Percentiles rank a stretch among this genome's conserved stretches.
Evolutionary conservation across 2,888 invertebrate genomes (phyloP).

Genomic region (Spodoptera littoralis): DNA sequence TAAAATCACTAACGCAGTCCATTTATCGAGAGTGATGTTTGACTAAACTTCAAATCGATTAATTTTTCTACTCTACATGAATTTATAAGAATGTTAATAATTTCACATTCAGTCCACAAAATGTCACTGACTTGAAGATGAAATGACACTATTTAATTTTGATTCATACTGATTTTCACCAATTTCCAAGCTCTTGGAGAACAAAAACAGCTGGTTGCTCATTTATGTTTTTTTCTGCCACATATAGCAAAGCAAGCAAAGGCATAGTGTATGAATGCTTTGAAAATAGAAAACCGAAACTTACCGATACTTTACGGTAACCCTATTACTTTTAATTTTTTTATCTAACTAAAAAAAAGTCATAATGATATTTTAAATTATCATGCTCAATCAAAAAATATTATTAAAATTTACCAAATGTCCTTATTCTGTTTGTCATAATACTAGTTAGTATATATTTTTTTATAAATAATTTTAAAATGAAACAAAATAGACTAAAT

Average conservation of each 20-base stretch:
- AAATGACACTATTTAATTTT: constrained; percentile 85
- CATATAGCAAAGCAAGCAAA: constrained; percentile 42
- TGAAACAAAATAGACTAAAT: too few relatives aligned
- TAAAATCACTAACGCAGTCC: constrained; percentile 76
- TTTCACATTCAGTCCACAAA: constrained; percentile 74
- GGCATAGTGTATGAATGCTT: constrained; percentile 32
- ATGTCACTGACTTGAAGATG: constrained; percentile 72
- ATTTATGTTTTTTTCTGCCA: constrained; percentile 72
- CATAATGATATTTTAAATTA: too few relatives aligned
- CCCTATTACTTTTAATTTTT: constrained; percentile 12
- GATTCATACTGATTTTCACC: constrained; percentile 80
- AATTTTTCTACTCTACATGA: constrained; percentile 63
- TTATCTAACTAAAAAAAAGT: too few relatives aligned
- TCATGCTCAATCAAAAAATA: too few relatives aligned
- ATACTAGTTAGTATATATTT: too few relatives aligned
- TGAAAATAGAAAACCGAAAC: constrained; percentile 38
- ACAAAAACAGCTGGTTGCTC: constrained; percentile 86
- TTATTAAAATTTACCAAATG: too few relatives aligned
- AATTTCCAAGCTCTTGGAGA: constrained; percentile 76
- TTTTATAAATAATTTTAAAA: too few relatives aligned
- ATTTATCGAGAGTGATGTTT: constrained; percentile 75
- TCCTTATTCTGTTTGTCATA: too few relatives aligned
- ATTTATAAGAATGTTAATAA: constrained; percentile 69
- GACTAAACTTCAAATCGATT: constrained; percentile 82
- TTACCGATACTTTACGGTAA: constrained; percentile 32